phyloP scores from a whole-genome alignment of 1,140 invertebrate species.

The Leucophenga varia region DNA sequence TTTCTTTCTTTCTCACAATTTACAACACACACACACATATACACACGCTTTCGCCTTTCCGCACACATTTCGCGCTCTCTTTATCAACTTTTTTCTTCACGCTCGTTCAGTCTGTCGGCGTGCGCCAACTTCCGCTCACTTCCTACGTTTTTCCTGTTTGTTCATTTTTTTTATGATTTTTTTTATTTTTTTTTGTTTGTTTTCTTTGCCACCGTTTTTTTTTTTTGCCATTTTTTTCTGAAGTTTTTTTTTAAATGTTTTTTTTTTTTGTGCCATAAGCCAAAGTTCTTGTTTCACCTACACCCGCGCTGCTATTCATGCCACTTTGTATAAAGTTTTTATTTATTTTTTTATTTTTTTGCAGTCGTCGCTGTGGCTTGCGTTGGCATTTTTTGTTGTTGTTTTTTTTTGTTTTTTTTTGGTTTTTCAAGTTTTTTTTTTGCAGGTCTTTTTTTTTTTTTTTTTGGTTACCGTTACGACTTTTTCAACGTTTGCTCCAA shows the following conservation, averaged over 20 bases:
- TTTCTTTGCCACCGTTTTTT: too few species aligned
- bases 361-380: background rate
- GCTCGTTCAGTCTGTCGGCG: conserved; percentile 12
- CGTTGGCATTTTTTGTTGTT: conserved; percentile 4
- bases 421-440: too few species aligned
- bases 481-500: too few species aligned
- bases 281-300: too few species aligned
- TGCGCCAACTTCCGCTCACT: too few species aligned
- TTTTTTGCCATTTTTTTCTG: too few species aligned
- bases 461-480: too few species aligned
- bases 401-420: background rate
- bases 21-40: conserved; percentile 11
- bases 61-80: too few species aligned
- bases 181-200: background rate
- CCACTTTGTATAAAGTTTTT: too few species aligned
- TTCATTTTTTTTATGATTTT: conserved; percentile 11
- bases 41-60: too few species aligned
- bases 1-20: conserved; percentile 29
- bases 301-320: conserved; percentile 4
- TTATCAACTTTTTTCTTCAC: too few species aligned
- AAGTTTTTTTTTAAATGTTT: conserved; percentile 45
- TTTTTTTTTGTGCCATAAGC: conserved; percentile 40
- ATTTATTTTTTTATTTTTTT: too few species aligned
- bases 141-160: conserved; percentile 43
- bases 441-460: conserved; percentile 9